Evolutionary conservation across 2,797 vertebrate genomes (phyloP), one percentile per base, ranked within the genome.

Genomic region (Falco naumanni): DNA sequence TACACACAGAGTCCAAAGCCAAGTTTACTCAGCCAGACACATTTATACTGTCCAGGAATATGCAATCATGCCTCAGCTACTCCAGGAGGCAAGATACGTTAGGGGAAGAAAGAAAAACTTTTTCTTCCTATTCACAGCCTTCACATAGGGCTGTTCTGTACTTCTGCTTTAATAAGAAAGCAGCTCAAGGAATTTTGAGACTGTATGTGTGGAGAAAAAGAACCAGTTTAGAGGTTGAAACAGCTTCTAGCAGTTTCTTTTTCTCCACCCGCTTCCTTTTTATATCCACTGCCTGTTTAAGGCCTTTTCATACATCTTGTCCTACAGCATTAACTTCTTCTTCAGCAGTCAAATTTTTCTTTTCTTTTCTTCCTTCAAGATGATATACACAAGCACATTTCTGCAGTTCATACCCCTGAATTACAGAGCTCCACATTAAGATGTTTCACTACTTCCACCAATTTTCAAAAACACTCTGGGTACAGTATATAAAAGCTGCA

Each of bases 231-330:
- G 61, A 87, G 65, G 34, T 5, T 71, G 43, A 85, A 80, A 59
- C 57, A 79, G 45, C 50, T 93, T 56, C 41, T 56, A 84, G 63
- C 4, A 31, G 47, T 26, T 95, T 90, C 34, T 89, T 57, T 56
- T 77, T 29, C 78, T 83, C 79, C 92, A 88, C 69, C 54, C 87
- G 82, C 56, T 91, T 90, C 79, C 89, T 86, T 92, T 87, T 79
- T 74, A 74, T 20, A 71, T 54, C 61, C 61, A 57, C 57, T 80
- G 84, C 17, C 87, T 94, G 78, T 91, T 88, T 65, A 89, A 61
- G 69, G 61, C 29, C 47, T 84, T 91, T 68, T 65, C 61, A 54
- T 19, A 22, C 3, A 51, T 54, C 53, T 57, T 76, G 31, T 77
- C 50, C 61, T 48, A 50, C 34, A 59, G 22, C 12, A 59, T 13